A percentile compares a stretch with the other conserved stretches of the same genome.
These are phyloP conservation scores for Dufourea novaeangliae DNA, from an alignment of 1,140 invertebrate genomes.

Conservation along the genomic window DNA sequence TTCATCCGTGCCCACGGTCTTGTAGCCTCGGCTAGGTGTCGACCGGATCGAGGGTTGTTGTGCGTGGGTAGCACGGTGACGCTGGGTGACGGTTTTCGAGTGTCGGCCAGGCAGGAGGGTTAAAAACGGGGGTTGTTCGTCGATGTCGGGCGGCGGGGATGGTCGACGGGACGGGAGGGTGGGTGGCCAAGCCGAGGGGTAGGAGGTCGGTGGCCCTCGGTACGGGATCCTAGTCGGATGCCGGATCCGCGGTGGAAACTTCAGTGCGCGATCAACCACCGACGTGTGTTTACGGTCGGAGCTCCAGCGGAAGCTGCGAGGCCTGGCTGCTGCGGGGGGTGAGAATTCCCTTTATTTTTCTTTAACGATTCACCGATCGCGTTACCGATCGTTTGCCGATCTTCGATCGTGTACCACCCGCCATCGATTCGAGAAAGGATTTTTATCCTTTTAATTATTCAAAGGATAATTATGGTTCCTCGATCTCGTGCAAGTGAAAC, in stretches of 20 bases:
- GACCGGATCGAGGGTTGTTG: neutral
- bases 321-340: conserved; percentile 64
- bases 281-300: conserved; percentile 76
- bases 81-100: conserved; percentile 63
- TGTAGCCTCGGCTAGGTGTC: conserved; percentile 28
- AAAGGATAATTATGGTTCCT: neutral
- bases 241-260: conserved; percentile 71
- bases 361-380: neutral
- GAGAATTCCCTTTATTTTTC: conserved; percentile 44
- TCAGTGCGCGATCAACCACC: conserved; percentile 78
- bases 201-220: conserved; percentile 60
- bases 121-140: conserved; percentile 59
- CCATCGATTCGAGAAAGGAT: neutral
- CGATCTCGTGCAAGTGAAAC: neutral
- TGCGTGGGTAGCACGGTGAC: conserved; percentile 32
- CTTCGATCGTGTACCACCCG: neutral
- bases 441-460: neutral
- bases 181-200: conserved; percentile 43
- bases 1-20: conserved; percentile 25
- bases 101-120: conserved; percentile 54
- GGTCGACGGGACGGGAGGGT: conserved; percentile 53
- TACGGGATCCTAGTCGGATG: conserved; percentile 60
- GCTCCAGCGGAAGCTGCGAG: conserved; percentile 71
- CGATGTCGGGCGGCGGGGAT: conserved; percentile 40
- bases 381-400: neutral